phyloP scores from a whole-genome alignment of 2,113 vertebrate genomes.

The Cololabis saira region DNA sequence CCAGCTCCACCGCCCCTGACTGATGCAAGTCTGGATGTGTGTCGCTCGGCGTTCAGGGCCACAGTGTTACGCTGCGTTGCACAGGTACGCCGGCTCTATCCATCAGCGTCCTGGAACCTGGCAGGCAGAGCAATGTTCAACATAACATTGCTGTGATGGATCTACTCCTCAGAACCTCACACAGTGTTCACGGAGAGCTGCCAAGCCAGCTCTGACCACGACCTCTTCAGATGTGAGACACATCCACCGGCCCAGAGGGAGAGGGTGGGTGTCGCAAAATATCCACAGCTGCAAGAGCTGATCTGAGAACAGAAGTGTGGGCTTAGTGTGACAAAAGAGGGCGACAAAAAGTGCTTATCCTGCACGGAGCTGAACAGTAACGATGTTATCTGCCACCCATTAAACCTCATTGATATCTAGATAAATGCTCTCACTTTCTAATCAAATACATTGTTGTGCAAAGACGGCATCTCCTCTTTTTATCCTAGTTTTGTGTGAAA shows the following conservation, averaged over 20 bases:
- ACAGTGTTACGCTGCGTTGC: slow-evolving; percentile 56
- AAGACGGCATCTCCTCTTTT: too few species aligned
- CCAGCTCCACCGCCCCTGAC: not conserved
- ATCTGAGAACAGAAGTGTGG: slow-evolving; percentile 49
- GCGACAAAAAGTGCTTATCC: slow-evolving; percentile 58
- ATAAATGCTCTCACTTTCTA: slow-evolving; percentile 31
- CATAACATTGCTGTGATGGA: slow-evolving; percentile 69
- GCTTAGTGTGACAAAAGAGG: slow-evolving; percentile 47
- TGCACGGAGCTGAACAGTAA: slow-evolving; percentile 37
- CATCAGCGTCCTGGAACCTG: slow-evolving; percentile 75
- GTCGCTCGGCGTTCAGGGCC: slow-evolving; percentile 66
- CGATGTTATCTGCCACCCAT: slow-evolving; percentile 44
- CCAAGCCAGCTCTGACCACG: slow-evolving; percentile 68
- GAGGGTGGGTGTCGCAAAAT: slow-evolving; percentile 37
- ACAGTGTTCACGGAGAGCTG: slow-evolving; percentile 60
- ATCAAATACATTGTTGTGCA: slow-evolving; percentile 1
- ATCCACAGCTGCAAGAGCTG: slow-evolving; percentile 40
- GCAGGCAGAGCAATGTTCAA: slow-evolving; percentile 71
- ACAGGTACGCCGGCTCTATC: slow-evolving; percentile 72
- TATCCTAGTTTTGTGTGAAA: too few species aligned
- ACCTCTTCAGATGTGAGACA: slow-evolving; percentile 69
- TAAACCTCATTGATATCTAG: slow-evolving; percentile 34
- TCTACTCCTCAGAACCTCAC: slow-evolving; percentile 68
- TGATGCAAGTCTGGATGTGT: slow-evolving; percentile 48
- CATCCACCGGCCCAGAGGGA: slow-evolving; percentile 44